These are phyloP conservation scores for Adrianichthys oophorus DNA, from an alignment of 2,797 vertebrate genomes.

Conservation along the genomic window DNA sequence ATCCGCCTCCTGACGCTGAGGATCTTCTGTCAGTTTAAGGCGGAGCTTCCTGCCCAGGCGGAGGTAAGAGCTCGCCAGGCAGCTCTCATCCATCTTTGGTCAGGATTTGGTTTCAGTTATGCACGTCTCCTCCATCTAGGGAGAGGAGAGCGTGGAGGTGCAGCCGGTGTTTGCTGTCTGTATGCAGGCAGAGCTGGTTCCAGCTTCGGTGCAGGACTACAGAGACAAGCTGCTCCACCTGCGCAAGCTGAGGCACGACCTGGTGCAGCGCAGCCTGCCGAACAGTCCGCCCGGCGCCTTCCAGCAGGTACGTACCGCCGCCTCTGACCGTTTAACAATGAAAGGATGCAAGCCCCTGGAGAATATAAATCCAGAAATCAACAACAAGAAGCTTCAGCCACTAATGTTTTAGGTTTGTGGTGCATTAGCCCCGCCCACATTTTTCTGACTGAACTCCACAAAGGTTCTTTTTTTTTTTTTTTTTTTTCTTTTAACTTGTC, in stretches of 20 bases:
- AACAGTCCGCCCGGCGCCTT: constrained; percentile 68
- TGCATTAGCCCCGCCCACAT: too few relatives aligned
- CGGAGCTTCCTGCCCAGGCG: constrained; percentile 65
- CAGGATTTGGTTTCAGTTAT: background rate
- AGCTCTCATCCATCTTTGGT: too few relatives aligned
- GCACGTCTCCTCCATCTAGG: constrained; percentile 64
- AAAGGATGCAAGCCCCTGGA: background rate
- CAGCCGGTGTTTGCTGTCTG: constrained; percentile 84
- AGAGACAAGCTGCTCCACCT: constrained; percentile 94
- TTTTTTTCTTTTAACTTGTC: too few relatives aligned
- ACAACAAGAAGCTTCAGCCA: too few relatives aligned
- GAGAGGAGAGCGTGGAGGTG: constrained; percentile 68
- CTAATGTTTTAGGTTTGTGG: too few relatives aligned
- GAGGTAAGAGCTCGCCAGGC: constrained; percentile 74
- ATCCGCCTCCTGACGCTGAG: constrained; percentile 90
- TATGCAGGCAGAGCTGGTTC: constrained; percentile 91
- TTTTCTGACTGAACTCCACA: too few relatives aligned
- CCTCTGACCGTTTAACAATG: too few relatives aligned
- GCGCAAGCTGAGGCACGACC: constrained; percentile 90
- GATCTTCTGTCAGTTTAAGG: constrained; percentile 90
- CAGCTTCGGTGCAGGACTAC: constrained; percentile 92
- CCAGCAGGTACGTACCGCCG: constrained; percentile 80
- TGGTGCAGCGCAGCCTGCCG: constrained; percentile 78
- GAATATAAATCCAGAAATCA: too few relatives aligned
- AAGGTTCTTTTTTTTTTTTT: too few relatives aligned